A percentile compares a stretch with the other conserved stretches of the same genome.
Conservation (phyloP, 2,888 invertebrate species). For the Lithodes maja region DNA sequence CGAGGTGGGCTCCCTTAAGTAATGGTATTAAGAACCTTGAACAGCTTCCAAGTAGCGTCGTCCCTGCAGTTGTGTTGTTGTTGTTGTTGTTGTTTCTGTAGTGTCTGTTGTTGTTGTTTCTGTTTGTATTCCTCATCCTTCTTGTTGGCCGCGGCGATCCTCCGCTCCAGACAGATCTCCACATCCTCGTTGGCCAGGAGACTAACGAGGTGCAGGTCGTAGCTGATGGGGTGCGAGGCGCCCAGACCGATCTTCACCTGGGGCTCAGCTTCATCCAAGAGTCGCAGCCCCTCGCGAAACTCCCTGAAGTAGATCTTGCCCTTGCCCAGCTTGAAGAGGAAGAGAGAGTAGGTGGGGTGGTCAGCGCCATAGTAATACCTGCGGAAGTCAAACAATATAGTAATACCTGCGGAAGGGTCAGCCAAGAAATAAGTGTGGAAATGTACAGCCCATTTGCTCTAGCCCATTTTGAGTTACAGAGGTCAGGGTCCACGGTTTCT, state of each 20-base stretch:
- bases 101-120: not conserved
- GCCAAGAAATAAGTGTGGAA: no score
- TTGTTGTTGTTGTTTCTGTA: not conserved
- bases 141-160: constrained; percentile 19
- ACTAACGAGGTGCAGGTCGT: constrained; percentile 22
- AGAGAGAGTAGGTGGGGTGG: constrained; percentile 39
- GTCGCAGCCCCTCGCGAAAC: constrained; percentile 33
- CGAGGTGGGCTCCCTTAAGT: no score
- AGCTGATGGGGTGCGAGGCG: constrained; percentile 15
- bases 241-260: constrained; percentile 27
- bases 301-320: constrained; percentile 54
- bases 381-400: not conserved
- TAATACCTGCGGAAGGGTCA: no score
- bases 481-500: no score
- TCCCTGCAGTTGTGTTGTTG: not conserved
- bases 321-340: constrained; percentile 57
- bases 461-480: no score
- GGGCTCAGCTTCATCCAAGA: constrained; percentile 53
- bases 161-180: constrained; percentile 43
- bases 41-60: not conserved
- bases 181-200: constrained; percentile 48
- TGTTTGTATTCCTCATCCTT: not conserved
- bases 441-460: no score
- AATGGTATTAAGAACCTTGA: no score
- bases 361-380: constrained; percentile 51